Evolutionary conservation across 2,888 invertebrate genomes (phyloP).

Genomic region (Eudasyphora cyanicolor): DNA sequence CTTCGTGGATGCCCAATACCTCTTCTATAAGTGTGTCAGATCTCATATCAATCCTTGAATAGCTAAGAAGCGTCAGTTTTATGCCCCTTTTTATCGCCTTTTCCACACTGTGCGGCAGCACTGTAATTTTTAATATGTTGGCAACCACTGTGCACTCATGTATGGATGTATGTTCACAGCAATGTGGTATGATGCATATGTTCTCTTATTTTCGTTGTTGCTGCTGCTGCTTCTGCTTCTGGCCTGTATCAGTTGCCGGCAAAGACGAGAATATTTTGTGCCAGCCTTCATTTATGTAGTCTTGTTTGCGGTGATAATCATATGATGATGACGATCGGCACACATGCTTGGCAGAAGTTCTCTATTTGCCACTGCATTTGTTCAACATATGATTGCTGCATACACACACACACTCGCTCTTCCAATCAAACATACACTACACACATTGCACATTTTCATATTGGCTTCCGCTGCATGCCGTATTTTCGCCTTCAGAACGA

Average conservation of each 20-base stretch:
- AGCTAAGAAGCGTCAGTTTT: no score
- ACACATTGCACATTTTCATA: neutral
- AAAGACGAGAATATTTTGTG: no score
- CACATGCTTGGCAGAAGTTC: conserved; percentile 48
- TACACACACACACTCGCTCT: conserved; percentile 3
- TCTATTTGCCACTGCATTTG: conserved; percentile 62
- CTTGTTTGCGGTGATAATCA: neutral
- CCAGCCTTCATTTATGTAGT: no score
- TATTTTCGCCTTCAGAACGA: conserved; percentile 9
- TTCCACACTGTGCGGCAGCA: no score
- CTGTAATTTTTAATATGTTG: no score
- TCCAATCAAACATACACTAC: conserved; percentile 8
- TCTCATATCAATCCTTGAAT: no score
- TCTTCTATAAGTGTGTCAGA: no score
- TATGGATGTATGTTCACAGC: no score
- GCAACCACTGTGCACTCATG: no score
- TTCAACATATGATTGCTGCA: conserved; percentile 60
- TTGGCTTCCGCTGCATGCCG: neutral
- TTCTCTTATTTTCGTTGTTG: no score
- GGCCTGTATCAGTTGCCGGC: neutral
- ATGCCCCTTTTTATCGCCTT: no score
- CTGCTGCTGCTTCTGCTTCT: conserved; percentile 34
- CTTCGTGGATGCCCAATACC: no score
- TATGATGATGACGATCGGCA: conserved; percentile 40
- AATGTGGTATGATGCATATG: neutral